Conservation (phyloP, 2,888 invertebrate species). For the Syrphus vitripennis region DNA sequence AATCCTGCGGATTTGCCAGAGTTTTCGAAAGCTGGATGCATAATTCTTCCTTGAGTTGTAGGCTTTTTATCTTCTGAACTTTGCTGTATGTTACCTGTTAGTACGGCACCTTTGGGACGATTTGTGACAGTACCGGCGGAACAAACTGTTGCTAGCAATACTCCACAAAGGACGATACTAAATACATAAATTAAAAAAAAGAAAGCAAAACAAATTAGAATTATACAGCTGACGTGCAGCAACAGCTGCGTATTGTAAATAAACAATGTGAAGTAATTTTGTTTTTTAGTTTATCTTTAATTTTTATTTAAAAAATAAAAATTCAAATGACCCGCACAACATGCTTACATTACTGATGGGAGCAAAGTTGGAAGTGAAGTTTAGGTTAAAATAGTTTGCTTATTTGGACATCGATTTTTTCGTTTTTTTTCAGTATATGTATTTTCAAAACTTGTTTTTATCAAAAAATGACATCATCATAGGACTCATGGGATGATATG, state of each 20-base stretch:
- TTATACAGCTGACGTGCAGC: not conserved
- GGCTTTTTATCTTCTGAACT: conserved; percentile 73
- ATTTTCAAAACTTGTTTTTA: not conserved
- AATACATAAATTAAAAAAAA: conserved; percentile 1
- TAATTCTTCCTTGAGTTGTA: conserved; percentile 77
- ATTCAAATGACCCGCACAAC: not conserved
- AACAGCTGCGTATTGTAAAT: not conserved
- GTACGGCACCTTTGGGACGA: conserved; percentile 77
- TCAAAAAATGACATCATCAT: not conserved
- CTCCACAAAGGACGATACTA: conserved; percentile 75
- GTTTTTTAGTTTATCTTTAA: not conserved
- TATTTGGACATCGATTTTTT: conserved; percentile 49
- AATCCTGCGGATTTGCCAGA: conserved; percentile 87
- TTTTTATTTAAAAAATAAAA: not conserved
- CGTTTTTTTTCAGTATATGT: too few species aligned
- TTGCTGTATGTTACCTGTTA: conserved; percentile 75
- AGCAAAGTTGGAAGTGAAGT: not conserved
- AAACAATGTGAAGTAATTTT: not conserved
- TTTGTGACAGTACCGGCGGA: conserved; percentile 78
- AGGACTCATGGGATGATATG: conserved; percentile 28
- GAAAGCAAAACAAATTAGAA: not conserved
- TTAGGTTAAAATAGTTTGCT: not conserved
- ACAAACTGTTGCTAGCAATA: conserved; percentile 75
- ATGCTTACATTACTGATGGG: not conserved
- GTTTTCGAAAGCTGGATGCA: conserved; percentile 87